Evolutionary conservation across 2,113 vertebrate species (phyloP), one percentile per base, ranked within the genome.

Genomic region (Ondatra zibethicus): DNA sequence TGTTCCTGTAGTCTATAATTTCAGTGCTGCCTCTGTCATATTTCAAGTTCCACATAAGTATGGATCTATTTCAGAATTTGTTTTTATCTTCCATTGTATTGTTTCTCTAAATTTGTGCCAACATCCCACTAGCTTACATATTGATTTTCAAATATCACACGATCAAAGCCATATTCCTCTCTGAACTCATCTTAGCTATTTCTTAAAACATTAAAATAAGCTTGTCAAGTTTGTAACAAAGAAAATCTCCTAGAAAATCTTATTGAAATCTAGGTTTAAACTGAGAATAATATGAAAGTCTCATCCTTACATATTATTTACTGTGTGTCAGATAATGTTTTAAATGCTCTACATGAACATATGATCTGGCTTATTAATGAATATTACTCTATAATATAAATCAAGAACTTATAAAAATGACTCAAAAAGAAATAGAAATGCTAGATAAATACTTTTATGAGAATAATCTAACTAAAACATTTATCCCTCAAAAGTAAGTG

Each of bases 371-470:
- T 63, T 66, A 65, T 63, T 85, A 65, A 27, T 63, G 39, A 65
- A 31, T 45, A 63, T 19, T 45, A 29, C n/a, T 63, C 39, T 42
- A 63, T 65, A 65, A 85, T 45, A 42, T 85, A 65, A 85, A 63
- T 42, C 6, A 65, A 45, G 42, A 11, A 23, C 31, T 50, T 47
- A 33, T 14, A 80, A 94, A 97, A 89, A 85, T 91, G 39, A 50
- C 39, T 47, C 25, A 72, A 76, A 25, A 85, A 89, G 8, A 89
- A 93, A 78, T 25, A 95, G 45, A 95, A 85, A 92, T 85, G 72
- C 27, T 72, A 21, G 84, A 75, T 76, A 92, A 76, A 89, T 50
- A 88, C 4, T 94, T 68, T 88, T 84, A 85, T 27, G 25, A 75
- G 52, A 52, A 0, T 76, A 23, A 66, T 5, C 84, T 31, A 68